Conservation (phyloP, 2,888 invertebrate genomes). For the Carterocephalus palaemon region DNA sequence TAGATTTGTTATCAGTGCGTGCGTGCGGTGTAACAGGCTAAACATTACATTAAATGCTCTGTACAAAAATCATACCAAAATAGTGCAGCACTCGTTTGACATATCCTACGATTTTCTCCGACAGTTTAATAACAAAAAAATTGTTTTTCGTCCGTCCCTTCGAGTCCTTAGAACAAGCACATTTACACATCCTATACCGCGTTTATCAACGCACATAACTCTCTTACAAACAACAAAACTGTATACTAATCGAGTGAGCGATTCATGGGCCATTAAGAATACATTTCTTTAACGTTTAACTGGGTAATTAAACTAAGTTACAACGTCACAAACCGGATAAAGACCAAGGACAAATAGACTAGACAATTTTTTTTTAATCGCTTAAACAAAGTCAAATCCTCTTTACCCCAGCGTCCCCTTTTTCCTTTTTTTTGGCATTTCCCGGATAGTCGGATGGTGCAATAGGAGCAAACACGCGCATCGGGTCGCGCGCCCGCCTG, state of each 20-base stretch:
- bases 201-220: slow-evolving; percentile 32
- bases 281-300: slow-evolving; percentile 6
- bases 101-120: slow-evolving; percentile 41
- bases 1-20: no score
- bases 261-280: slow-evolving; percentile 12
- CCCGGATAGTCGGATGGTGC: not conserved
- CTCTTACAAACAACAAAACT: not conserved
- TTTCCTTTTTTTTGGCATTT: not conserved
- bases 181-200: slow-evolving; percentile 39
- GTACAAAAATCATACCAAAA: slow-evolving; percentile 53
- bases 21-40: no score
- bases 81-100: slow-evolving; percentile 45
- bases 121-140: slow-evolving; percentile 33
- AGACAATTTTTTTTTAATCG: no score
- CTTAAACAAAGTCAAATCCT: no score
- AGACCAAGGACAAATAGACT: not conserved
- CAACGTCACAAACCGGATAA: slow-evolving; percentile 8
- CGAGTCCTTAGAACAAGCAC: slow-evolving; percentile 37
- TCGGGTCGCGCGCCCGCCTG: slow-evolving; percentile 17
- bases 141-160: slow-evolving; percentile 36
- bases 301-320: not conserved
- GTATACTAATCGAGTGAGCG: not conserved
- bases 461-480: slow-evolving; percentile 1
- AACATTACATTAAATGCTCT: not conserved
- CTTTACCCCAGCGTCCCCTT: slow-evolving; percentile 6